Evolutionary conservation across 2,113 vertebrate species (phyloP).

Genomic region (Eidolon helvum): DNA sequence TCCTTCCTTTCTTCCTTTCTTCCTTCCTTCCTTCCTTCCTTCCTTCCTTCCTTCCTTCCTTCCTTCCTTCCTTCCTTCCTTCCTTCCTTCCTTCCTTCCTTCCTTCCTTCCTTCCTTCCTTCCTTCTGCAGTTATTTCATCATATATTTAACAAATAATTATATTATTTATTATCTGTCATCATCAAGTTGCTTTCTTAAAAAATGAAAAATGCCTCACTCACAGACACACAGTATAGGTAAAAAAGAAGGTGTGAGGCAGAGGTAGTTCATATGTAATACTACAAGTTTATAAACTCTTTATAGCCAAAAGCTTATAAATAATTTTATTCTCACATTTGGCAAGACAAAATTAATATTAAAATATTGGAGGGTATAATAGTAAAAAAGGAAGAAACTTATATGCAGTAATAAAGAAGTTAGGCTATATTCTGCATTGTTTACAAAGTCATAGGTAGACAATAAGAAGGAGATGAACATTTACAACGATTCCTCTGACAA

Average conservation of each 20-base stretch:
- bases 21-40: no score
- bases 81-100: no score
- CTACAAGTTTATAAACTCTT: background rate
- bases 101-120: no score
- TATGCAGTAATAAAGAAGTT: background rate
- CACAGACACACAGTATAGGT: background rate
- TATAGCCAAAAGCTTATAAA: background rate
- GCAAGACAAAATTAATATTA: background rate
- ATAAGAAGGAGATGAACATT: background rate
- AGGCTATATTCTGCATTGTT: background rate
- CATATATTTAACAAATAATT: background rate
- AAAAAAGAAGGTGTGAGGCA: background rate
- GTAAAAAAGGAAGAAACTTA: background rate
- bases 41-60: no score
- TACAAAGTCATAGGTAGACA: background rate
- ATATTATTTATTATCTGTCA: background rate
- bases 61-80: no score
- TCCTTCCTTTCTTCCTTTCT: no score
- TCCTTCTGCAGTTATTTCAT: background rate
- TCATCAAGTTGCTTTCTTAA: background rate
- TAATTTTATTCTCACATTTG: background rate
- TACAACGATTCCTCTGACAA: accelerated
- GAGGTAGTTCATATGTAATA: background rate
- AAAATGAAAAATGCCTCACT: background rate
- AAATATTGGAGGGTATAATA: background rate